These are phyloP conservation scores for Salvelinus fontinalis DNA, from an alignment of 2,113 vertebrate genomes.

Conservation along the genomic window DNA sequence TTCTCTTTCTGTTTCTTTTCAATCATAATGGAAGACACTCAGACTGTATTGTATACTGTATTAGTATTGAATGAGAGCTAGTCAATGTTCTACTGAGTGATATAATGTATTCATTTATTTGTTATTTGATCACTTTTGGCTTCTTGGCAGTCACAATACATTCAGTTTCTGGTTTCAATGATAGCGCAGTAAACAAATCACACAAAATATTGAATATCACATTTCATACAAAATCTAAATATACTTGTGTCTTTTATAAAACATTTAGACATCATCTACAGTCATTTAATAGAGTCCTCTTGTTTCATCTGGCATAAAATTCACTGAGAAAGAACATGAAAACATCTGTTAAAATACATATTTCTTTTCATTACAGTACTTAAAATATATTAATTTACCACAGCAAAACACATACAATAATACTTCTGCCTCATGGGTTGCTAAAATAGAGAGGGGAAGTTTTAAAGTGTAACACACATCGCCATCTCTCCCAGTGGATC, in stretches of 20 bases:
- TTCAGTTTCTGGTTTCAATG: slow-evolving; percentile 68
- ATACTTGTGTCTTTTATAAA: slow-evolving; percentile 70
- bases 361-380: slow-evolving; percentile 70
- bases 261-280: slow-evolving; percentile 71
- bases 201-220: slow-evolving; percentile 75
- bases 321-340: slow-evolving; percentile 65
- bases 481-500: slow-evolving; percentile 29
- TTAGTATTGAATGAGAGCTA: no score
- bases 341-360: slow-evolving; percentile 75
- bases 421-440: slow-evolving; percentile 51
- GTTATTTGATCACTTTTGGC: slow-evolving; percentile 62
- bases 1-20: no score
- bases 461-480: slow-evolving; percentile 33
- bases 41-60: no score
- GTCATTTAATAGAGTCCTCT: slow-evolving; percentile 53
- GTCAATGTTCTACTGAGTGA: slow-evolving; percentile 16
- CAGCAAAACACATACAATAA: slow-evolving; percentile 69
- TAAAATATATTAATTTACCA: slow-evolving; percentile 74
- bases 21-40: no score
- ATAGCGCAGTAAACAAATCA: slow-evolving; percentile 63
- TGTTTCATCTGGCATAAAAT: slow-evolving; percentile 57
- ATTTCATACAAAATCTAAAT: slow-evolving; percentile 74
- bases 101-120: slow-evolving; percentile 61
- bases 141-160: slow-evolving; percentile 71
- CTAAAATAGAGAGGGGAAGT: slow-evolving; percentile 27